Conservation (phyloP, 1,140 invertebrate species). For the Cheumatopsyche charites region DNA sequence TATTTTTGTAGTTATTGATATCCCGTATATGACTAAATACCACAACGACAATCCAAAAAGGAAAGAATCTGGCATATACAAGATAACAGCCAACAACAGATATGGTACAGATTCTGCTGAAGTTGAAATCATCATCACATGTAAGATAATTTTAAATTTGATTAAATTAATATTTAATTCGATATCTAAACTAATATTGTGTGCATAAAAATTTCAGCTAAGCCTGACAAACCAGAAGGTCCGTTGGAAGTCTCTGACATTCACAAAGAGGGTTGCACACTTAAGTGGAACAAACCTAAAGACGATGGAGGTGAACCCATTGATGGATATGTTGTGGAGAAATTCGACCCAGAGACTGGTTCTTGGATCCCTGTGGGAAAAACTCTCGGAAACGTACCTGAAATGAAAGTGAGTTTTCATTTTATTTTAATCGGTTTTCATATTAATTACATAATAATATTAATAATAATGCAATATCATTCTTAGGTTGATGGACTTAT, state of each 20-base stretch:
- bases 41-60: slow-evolving; percentile 80
- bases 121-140: slow-evolving; percentile 87
- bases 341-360: slow-evolving; percentile 90
- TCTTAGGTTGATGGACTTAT: slow-evolving; percentile 78
- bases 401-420: slow-evolving; percentile 68
- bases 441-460: slow-evolving; percentile 3
- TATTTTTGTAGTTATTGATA: slow-evolving; percentile 73
- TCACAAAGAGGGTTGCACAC: slow-evolving; percentile 91
- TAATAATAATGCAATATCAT: slow-evolving; percentile 15
- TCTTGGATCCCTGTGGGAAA: slow-evolving; percentile 89
- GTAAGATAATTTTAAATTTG: slow-evolving; percentile 63
- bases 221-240: slow-evolving; percentile 91
- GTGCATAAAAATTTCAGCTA: slow-evolving; percentile 64
- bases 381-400: slow-evolving; percentile 74
- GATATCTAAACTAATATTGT: slow-evolving; percentile 17
- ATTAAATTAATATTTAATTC: slow-evolving; percentile 24
- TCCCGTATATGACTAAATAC: slow-evolving; percentile 87
- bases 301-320: slow-evolving; percentile 97
- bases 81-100: slow-evolving; percentile 83
- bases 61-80: slow-evolving; percentile 86
- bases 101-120: slow-evolving; percentile 89
- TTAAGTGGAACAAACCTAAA: slow-evolving; percentile 97
- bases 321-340: slow-evolving; percentile 94
- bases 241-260: slow-evolving; percentile 95
- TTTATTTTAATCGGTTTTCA: background rate